Base-by-base conservation (phyloP, 2,113 vertebrate genomes). In the Oryzias curvinotus region DNA sequence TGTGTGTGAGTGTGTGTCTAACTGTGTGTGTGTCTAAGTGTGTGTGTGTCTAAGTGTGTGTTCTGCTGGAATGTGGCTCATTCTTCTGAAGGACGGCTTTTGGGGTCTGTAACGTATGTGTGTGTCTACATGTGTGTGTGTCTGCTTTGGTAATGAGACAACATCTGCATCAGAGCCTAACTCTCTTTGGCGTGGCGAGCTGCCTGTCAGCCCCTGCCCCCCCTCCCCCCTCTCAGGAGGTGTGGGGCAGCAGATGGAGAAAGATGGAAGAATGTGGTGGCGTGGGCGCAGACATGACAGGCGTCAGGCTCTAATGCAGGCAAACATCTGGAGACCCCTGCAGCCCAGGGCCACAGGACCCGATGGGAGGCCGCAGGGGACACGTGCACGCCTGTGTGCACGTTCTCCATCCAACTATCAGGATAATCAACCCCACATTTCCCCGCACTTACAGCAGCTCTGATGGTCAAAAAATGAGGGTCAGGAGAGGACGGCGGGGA, bases 241-340 rank as follows among this genome's bases (percentile, higher is more conserved):
- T 78, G 83, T 80, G 14, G 61, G 49, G 84, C 70, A 88, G 78
- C 87, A 92, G 91, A 91, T 91, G 88, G 87, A 77, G 74, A 70
- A 62, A 80, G 86, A 91, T 86, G 83, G 86, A 74, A 83, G 77
- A 87, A 61, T 65, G 88, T 85, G 83, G 82, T 90, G 85, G 85
- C 30, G 73, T 68, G 77, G 84, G 85, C 80, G 73, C 73, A 41
- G 75, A 90, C 88, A 92, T 83, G 88, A 92, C 87, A 88, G 41
- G 66, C 84, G 87, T 87, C 89, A 82, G 78, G 58, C 80, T 69
- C 83, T 91, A 91, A 91, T 93, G 90, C 78, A 91, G 81, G 16
- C 52, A 13, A 91, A 90, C 92, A 92, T 92, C 91, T 93, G 90
- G 89, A 90, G 78, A 75, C 79, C 65, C 77, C 60, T 85, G 42